A percentile compares a stretch with the other conserved stretches of the same genome.
phyloP scores from a whole-genome alignment of 2,888 invertebrate species.

The Lithodes maja region DNA sequence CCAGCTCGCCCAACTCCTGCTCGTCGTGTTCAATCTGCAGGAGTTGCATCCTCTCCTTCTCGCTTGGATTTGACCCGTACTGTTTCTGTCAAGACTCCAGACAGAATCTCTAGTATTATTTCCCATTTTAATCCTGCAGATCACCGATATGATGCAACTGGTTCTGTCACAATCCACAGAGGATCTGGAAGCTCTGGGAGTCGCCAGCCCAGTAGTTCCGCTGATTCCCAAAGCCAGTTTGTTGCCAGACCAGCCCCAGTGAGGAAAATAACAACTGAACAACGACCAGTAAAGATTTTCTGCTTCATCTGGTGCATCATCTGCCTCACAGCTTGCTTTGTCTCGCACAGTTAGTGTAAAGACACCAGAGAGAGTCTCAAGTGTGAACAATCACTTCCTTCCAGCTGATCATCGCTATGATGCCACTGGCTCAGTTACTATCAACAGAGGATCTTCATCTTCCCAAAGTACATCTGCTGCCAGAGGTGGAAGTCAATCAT shows the following conservation, averaged over 20 bases:
- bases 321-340: conserved; percentile 33
- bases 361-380: conserved; percentile 46
- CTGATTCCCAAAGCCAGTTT: background rate
- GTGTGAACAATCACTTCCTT: conserved; percentile 54
- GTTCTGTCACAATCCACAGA: conserved; percentile 52
- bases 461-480: background rate
- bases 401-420: conserved; percentile 64
- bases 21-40: background rate
- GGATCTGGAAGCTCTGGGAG: conserved; percentile 27
- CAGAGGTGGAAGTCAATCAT: conserved; percentile 24
- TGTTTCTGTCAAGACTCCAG: conserved; percentile 58
- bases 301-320: conserved; percentile 12
- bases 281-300: background rate
- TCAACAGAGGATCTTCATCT: conserved; percentile 35
- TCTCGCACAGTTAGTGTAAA: conserved; percentile 61
- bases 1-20: conserved; percentile 15
- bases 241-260: conserved; percentile 7
- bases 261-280: background rate
- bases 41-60: background rate
- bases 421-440: conserved; percentile 62
- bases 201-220: background rate
- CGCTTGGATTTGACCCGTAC: conserved; percentile 35
- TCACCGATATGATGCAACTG: conserved; percentile 60
- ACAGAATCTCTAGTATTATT: conserved; percentile 47
- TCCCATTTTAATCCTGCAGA: conserved; percentile 61